Conservation (phyloP, 2,797 vertebrate species). For the Sorex maritimensis region DNA sequence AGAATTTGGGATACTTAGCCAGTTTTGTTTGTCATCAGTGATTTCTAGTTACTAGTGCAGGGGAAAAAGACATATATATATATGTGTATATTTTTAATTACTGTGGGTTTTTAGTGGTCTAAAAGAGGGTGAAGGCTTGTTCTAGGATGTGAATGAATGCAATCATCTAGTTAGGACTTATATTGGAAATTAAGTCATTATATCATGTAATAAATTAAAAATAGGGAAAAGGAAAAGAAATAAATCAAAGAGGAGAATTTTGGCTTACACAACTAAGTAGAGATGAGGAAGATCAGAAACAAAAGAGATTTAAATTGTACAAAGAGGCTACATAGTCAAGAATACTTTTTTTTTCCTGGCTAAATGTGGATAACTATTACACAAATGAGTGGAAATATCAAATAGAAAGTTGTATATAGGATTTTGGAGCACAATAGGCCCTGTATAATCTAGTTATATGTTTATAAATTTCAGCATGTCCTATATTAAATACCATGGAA, state of each 20-base stretch:
- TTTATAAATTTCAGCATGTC: background rate
- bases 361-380: background rate
- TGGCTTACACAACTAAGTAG: background rate
- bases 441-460: background rate
- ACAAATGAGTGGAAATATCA: background rate
- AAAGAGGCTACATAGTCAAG: background rate
- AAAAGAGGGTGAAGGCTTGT: background rate
- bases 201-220: background rate
- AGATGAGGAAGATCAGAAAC: conserved; percentile 13
- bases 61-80: background rate
- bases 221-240: conserved; percentile 8
- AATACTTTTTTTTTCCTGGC: background rate
- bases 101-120: background rate
- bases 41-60: background rate
- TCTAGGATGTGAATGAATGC: background rate
- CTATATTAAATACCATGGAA: background rate
- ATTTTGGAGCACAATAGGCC: background rate
- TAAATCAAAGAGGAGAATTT: background rate
- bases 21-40: conserved; percentile 24
- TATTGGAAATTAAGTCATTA: conserved; percentile 29
- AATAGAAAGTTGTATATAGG: background rate
- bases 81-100: background rate
- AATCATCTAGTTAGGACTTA: conserved; percentile 8
- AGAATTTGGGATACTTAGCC: conserved; percentile 11
- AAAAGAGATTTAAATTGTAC: background rate